Evolutionary conservation across 2,888 invertebrate species (phyloP).

Genomic region (Lutraria lutraria): DNA sequence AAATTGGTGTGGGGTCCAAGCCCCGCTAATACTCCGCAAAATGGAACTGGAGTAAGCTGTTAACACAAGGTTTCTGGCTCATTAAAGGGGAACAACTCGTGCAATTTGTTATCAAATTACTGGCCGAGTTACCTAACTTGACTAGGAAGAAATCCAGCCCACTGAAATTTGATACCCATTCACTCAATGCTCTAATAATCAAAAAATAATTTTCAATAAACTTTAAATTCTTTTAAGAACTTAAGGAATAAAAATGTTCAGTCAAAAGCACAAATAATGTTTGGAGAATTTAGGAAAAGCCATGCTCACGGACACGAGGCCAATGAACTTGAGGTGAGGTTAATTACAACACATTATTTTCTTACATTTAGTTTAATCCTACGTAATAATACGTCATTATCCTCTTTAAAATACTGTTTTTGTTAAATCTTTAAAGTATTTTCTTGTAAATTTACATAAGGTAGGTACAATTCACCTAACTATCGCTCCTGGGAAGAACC

Average conservation of each 20-base stretch:
- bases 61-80: not conserved
- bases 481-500: no score
- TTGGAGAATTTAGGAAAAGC: constrained; percentile 55
- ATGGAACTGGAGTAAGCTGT: no score
- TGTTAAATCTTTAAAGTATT: not conserved
- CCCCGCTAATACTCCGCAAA: no score
- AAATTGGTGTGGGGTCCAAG: no score
- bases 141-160: no score
- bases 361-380: not conserved
- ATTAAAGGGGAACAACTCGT: not conserved
- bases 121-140: not conserved
- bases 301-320: constrained; percentile 65
- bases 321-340: constrained; percentile 62
- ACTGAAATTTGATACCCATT: not conserved
- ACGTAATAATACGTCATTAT: not conserved
- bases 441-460: not conserved
- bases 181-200: not conserved
- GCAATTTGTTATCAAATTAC: not conserved
- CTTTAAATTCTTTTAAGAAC: not conserved
- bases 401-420: not conserved
- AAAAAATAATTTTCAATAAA: not conserved
- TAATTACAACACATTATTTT: not conserved
- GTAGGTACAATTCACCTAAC: no score
- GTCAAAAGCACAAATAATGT: constrained; percentile 30
- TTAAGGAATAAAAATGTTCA: not conserved